Conservation (phyloP, 1,140 invertebrate species). For the Solenopsis invicta region DNA sequence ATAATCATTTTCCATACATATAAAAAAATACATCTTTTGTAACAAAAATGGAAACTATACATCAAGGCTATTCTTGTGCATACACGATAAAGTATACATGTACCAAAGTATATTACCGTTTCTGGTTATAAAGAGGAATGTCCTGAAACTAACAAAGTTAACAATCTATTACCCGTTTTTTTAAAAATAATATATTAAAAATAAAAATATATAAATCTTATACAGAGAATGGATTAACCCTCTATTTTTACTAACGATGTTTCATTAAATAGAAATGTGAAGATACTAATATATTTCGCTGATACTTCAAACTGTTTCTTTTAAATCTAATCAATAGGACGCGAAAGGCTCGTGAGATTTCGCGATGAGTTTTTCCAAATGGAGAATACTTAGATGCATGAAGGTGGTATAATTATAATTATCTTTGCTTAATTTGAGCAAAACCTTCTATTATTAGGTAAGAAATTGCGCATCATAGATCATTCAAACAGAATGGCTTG, state of each 20-base stretch:
- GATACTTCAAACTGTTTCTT: constrained; percentile 62
- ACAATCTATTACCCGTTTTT: constrained; percentile 68
- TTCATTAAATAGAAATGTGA: constrained; percentile 64
- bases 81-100: constrained; percentile 68
- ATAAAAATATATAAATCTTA: constrained; percentile 67
- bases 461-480: not conserved
- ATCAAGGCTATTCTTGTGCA: constrained; percentile 71
- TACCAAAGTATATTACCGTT: constrained; percentile 77
- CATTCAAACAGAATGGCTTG: not conserved
- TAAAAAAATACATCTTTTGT: constrained; percentile 25
- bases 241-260: constrained; percentile 76
- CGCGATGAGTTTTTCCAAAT: not conserved
- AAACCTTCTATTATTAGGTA: not conserved
- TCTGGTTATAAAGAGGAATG: constrained; percentile 67
- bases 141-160: constrained; percentile 72
- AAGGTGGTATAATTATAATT: not conserved
- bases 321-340: constrained; percentile 44
- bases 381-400: not conserved
- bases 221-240: constrained; percentile 66
- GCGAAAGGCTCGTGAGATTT: constrained; percentile 16
- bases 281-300: constrained; percentile 66
- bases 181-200: constrained; percentile 74
- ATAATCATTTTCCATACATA: constrained; percentile 44
- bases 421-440: constrained; percentile 14
- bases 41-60: constrained; percentile 68